These are phyloP conservation scores for Hylaeus volcanicus DNA, from an alignment of 1,140 invertebrate genomes.

Conservation along the genomic window DNA sequence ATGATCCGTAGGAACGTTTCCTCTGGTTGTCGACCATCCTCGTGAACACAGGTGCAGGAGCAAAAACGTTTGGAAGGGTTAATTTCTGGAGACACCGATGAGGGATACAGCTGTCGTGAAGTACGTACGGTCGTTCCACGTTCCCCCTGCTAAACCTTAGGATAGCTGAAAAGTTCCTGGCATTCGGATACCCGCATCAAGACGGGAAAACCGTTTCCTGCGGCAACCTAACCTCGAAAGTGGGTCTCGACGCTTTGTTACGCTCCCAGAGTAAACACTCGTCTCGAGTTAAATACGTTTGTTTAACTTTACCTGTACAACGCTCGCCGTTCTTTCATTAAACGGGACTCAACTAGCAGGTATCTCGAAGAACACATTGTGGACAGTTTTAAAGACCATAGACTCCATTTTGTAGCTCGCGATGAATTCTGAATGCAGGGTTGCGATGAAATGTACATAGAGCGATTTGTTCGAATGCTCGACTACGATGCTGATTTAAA, in stretches of 20 bases:
- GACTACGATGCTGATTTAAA: too few species aligned
- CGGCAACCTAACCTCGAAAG: neutral
- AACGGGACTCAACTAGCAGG: too few species aligned
- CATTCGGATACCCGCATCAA: constrained; percentile 23
- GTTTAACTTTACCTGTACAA: too few species aligned
- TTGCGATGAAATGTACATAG: too few species aligned
- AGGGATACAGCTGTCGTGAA: neutral
- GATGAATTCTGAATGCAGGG: too few species aligned
- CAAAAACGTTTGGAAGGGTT: constrained; percentile 12
- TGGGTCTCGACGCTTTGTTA: neutral
- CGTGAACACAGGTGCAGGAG: neutral
- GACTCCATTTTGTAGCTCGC: too few species aligned
- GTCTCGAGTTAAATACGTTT: neutral
- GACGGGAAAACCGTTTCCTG: neutral
- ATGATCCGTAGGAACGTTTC: constrained; percentile 42
- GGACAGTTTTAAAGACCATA: too few species aligned
- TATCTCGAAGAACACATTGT: too few species aligned
- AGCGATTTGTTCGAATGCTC: too few species aligned
- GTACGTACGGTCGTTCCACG: neutral
- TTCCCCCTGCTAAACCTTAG: neutral
- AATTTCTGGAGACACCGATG: constrained; percentile 29
- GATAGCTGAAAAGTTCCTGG: constrained; percentile 37
- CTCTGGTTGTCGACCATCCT: neutral
- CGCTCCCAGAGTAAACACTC: too few species aligned
- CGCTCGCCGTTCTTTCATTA: too few species aligned